Conservation (phyloP, 2,888 invertebrate species). For the Rhamnusium bicolor region DNA sequence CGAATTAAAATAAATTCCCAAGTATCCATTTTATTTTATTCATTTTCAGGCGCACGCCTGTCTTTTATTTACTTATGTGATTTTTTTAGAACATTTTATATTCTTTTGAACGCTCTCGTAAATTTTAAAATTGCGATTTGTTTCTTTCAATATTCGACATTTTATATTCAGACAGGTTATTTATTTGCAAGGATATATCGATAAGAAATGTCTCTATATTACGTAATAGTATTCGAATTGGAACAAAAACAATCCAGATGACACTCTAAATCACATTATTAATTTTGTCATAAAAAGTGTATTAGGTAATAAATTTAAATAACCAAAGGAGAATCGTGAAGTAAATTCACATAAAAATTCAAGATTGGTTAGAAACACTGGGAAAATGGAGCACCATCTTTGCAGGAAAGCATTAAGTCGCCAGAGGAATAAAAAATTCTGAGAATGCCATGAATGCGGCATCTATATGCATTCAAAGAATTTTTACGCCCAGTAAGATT, state of each 20-base stretch:
- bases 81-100: too few species aligned
- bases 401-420: conserved; percentile 46
- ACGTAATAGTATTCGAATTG: neutral
- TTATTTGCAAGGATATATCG: neutral
- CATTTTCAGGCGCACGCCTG: too few species aligned
- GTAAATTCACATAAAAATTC: conserved; percentile 21
- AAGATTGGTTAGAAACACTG: conserved; percentile 37
- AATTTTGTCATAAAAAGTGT: conserved; percentile 16
- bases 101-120: neutral
- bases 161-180: neutral
- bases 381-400: conserved; percentile 36
- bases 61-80: too few species aligned
- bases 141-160: neutral
- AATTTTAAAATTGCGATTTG: neutral
- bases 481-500: conserved; percentile 49
- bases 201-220: neutral
- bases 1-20: too few species aligned
- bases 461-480: conserved; percentile 45
- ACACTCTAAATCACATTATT: conserved; percentile 4
- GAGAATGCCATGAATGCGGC: conserved; percentile 42
- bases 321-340: neutral
- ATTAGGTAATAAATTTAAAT: conserved; percentile 24
- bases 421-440: conserved; percentile 46
- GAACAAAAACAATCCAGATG: conserved; percentile 11
- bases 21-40: too few species aligned